phyloP scores from a whole-genome alignment of 2,113 vertebrate species.

The Anarhynchus alexandrinus region DNA sequence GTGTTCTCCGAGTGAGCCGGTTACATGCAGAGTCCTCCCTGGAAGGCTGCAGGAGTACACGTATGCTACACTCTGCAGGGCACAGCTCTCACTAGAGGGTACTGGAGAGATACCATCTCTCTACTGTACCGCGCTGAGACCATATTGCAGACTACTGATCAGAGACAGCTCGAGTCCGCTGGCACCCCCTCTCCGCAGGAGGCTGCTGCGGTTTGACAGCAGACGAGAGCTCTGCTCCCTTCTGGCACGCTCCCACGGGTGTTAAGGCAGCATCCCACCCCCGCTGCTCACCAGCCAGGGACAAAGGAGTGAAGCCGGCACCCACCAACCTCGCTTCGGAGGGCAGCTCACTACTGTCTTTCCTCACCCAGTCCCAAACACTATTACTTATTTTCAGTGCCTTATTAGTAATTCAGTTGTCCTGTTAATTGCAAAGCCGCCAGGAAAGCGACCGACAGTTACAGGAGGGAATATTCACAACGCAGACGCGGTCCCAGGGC shows the following conservation, averaged over 20 bases:
- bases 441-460: background rate
- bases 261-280: background rate
- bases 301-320: rapidly evolving
- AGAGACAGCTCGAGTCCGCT: background rate
- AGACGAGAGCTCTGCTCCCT: background rate
- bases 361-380: background rate
- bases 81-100: background rate
- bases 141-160: rapidly evolving
- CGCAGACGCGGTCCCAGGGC: rapidly evolving
- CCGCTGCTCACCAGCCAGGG: background rate
- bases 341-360: rapidly evolving
- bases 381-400: background rate
- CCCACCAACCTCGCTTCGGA: background rate
- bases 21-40: background rate
- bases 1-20: background rate
- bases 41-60: background rate
- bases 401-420: background rate
- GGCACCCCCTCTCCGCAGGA: background rate
- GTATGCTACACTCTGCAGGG: background rate
- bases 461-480: rapidly evolving
- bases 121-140: background rate
- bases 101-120: background rate
- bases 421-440: background rate
- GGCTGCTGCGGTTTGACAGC: background rate
- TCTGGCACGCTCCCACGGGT: background rate